A percentile compares a stretch with the other conserved stretches of the same genome.
phyloP scores from a whole-genome alignment of 2,888 invertebrate species.

The Barypeithes pellucidus region DNA sequence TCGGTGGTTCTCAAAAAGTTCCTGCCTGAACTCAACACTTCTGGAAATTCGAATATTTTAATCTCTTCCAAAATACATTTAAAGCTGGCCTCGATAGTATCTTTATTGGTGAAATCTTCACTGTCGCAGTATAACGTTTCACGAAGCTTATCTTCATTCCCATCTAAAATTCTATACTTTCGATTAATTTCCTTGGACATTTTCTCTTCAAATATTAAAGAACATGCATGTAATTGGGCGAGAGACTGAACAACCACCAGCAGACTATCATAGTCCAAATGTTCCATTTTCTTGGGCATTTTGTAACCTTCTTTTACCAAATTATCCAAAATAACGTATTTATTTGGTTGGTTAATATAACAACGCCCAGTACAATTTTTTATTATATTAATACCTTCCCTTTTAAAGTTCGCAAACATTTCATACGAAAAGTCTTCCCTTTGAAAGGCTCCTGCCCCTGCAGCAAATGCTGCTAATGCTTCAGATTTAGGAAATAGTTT shows the following conservation, averaged over 20 bases:
- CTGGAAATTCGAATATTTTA: slow-evolving; percentile 60
- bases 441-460: slow-evolving; percentile 60
- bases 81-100: slow-evolving; percentile 60
- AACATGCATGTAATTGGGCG: slow-evolving; percentile 67
- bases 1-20: slow-evolving; percentile 57
- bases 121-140: slow-evolving; percentile 53
- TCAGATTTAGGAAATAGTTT: slow-evolving; percentile 62
- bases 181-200: slow-evolving; percentile 45
- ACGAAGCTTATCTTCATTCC: slow-evolving; percentile 56
- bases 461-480: slow-evolving; percentile 59
- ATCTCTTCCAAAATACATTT: slow-evolving; percentile 61
- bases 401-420: slow-evolving; percentile 56
- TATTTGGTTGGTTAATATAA: slow-evolving; percentile 62
- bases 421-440: slow-evolving; percentile 62
- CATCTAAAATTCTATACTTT: slow-evolving; percentile 55
- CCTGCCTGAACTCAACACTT: slow-evolving; percentile 59
- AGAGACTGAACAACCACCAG: slow-evolving; percentile 62
- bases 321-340: slow-evolving; percentile 69
- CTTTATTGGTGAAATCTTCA: slow-evolving; percentile 57
- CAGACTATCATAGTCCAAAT: slow-evolving; percentile 62
- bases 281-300: slow-evolving; percentile 57
- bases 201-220: slow-evolving; percentile 65
- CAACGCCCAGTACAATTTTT: slow-evolving; percentile 65
- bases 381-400: slow-evolving; percentile 54
- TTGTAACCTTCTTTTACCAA: slow-evolving; percentile 63